Conservation (phyloP, 2,113 vertebrate genomes). For the Chaetodon auriga region DNA sequence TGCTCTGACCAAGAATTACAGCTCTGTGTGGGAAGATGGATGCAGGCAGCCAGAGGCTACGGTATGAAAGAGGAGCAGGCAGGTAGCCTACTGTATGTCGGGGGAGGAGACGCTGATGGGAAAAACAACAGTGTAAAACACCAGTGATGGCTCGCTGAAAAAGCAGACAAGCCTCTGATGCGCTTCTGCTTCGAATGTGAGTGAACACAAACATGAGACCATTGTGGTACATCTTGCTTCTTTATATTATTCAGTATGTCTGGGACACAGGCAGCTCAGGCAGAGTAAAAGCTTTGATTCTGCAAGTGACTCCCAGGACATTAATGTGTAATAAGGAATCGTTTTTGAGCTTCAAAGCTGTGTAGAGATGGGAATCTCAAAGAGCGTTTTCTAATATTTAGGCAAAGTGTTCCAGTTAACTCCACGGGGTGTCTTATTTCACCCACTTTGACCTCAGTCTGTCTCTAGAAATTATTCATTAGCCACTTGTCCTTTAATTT, state of each 20-base stretch:
- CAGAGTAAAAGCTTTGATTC: background rate
- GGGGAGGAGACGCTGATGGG: constrained; percentile 35
- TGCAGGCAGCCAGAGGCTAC: constrained; percentile 55
- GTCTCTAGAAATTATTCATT: constrained; percentile 70
- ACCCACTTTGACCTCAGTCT: constrained; percentile 57
- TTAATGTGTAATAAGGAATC: background rate
- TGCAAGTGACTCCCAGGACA: background rate
- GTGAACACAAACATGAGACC: constrained; percentile 9
- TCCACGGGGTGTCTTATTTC: constrained; percentile 43
- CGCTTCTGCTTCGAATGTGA: constrained; percentile 29
- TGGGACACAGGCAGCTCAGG: background rate
- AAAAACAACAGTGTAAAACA: constrained; percentile 36
- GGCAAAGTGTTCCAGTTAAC: constrained; percentile 20
- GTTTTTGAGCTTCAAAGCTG: background rate
- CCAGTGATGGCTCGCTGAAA: constrained; percentile 9
- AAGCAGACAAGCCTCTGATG: constrained; percentile 42
- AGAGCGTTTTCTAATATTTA: background rate
- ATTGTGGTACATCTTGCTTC: background rate
- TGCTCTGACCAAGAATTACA: constrained; percentile 64
- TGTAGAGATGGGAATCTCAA: background rate
- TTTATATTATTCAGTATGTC: constrained; percentile 3
- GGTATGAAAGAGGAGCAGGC: constrained; percentile 45
- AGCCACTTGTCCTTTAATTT: constrained; percentile 60
- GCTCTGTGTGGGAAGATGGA: constrained; percentile 63
- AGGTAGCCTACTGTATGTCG: constrained; percentile 26